Evolutionary conservation across 2,113 vertebrate species (phyloP).

Genomic region (Petrocephalus zakoni): DNA sequence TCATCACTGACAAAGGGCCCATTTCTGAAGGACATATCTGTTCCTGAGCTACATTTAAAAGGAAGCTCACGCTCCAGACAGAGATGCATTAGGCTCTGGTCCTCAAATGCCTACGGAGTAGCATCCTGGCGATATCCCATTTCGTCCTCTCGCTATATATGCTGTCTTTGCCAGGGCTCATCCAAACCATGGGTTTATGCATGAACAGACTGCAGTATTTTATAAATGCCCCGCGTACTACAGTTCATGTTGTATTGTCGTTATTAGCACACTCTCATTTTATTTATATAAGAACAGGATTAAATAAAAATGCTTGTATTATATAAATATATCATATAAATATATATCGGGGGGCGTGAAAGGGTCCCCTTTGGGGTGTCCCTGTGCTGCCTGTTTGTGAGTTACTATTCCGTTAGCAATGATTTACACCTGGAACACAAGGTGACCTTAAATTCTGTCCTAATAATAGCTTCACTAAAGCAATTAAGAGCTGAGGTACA

Average conservation of each 20-base stretch:
- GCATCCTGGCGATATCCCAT: background rate
- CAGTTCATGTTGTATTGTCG: background rate
- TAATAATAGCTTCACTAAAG: background rate
- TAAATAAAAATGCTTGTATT: background rate
- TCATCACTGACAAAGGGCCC: background rate
- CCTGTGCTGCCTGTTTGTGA: background rate
- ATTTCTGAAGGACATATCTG: background rate
- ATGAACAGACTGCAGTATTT: background rate
- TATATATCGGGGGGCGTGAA: background rate
- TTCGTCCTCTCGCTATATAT: background rate
- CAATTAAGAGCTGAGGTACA: background rate
- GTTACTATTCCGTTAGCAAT: background rate
- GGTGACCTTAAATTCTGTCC: background rate
- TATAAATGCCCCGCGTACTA: background rate
- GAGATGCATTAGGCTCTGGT: background rate
- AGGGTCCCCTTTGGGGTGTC: background rate
- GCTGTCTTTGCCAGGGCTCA: background rate
- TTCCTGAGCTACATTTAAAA: background rate
- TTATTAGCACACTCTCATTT: background rate
- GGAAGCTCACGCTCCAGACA: too few species aligned
- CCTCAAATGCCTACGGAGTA: background rate
- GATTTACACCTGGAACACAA: slow-evolving; percentile 5
- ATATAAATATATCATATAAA: background rate
- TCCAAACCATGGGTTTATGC: background rate
- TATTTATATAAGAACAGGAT: background rate